Base-by-base conservation (phyloP, 2,888 invertebrate species). In the Allygus modestus region DNA sequence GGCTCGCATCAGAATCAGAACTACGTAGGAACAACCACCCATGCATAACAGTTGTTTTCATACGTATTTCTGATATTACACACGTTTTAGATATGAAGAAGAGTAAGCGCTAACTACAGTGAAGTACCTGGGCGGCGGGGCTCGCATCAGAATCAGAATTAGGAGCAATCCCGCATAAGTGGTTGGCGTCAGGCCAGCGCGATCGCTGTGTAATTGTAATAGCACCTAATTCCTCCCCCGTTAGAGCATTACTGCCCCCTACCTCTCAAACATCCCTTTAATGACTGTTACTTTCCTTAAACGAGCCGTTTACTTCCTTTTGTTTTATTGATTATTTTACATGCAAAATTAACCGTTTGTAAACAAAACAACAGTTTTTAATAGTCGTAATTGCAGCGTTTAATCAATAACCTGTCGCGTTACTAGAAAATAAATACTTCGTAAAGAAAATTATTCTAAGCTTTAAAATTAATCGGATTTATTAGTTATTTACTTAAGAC, bases 271-370 rank as follows among this genome's bases (percentile, higher is more conserved):
- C 65, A 65, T 0, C 31, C 65, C 65, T 41, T 37, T 73, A 73
- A 73, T 23, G 73, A 73, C 73, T 73, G 73, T 73, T 73, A 73
- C 73, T 41, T 73, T 41, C 73, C 37, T 73, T 73, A 37, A 58
- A 65, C 31, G 65, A 28, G 31, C 28, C 31, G 65, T 65, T 65
- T 31, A 31, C 65, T 65, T 58, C 11, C 31, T 65, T 65, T 28
- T n/a, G 65, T 7, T 65, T 2, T 2, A 28, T 28, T 65, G 15
- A 65, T 31, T 65, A 28, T 12, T 65, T 11, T 65, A 28, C 28
- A 15, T 7, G 7, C 31, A 65, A 2, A 2, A 28, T 28, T 12
- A 28, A 65, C 1, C 65, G 26, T 11, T 11, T 4, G 37, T 37
- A 37, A 37, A n/a, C n/a, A n/a, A n/a, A n/a, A n/a, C n/a, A n/a